phyloP scores from a whole-genome alignment of 2,113 vertebrate species.

The Manacus vitellinus region DNA sequence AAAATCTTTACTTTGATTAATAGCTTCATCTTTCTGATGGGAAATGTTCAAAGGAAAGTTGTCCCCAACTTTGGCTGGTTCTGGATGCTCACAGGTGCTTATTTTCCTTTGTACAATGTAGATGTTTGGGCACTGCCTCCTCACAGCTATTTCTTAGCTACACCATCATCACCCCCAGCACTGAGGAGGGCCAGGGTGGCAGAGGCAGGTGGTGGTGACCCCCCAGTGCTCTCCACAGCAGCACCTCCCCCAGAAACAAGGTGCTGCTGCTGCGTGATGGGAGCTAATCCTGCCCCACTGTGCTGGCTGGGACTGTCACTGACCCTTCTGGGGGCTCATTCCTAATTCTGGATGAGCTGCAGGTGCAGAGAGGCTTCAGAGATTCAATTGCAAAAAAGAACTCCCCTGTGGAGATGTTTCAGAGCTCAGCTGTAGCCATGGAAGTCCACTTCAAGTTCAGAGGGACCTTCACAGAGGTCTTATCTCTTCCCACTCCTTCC shows the following conservation, averaged over 20 bases:
- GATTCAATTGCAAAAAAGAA: neutral
- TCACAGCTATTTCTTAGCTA: neutral
- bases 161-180: neutral
- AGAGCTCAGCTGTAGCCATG: neutral
- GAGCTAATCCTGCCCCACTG: neutral
- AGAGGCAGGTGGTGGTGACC: neutral
- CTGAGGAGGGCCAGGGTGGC: too few species aligned
- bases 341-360: neutral
- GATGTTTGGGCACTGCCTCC: neutral
- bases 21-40: neutral
- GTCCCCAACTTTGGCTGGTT: neutral
- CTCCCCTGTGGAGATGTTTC: neutral
- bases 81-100: neutral
- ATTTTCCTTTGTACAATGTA: neutral
- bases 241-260: neutral
- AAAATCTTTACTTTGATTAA: neutral
- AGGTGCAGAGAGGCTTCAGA: neutral
- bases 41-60: neutral
- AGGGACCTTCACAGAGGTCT: neutral
- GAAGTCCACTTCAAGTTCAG: neutral
- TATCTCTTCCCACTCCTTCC: neutral
- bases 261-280: fast-evolving
- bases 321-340: neutral
- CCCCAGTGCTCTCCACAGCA: neutral
- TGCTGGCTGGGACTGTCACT: neutral